phyloP scores from a whole-genome alignment of 2,113 vertebrate species.

The Ursus arctos region DNA sequence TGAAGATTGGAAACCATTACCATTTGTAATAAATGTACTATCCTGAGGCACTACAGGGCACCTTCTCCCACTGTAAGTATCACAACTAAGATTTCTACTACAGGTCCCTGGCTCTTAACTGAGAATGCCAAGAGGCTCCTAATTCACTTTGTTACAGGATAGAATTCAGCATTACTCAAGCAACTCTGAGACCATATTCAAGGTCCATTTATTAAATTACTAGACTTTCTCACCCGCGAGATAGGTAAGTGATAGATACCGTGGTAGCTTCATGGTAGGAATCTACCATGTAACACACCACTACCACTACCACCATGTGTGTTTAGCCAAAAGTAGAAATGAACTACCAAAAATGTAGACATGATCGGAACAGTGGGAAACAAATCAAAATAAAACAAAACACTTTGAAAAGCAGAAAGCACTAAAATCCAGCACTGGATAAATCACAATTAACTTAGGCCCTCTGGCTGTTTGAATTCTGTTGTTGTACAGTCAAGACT shows the following conservation, averaged over 20 bases:
- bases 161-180: background rate
- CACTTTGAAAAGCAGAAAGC: constrained; percentile 30
- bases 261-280: background rate
- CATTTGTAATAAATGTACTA: background rate
- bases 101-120: background rate
- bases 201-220: background rate
- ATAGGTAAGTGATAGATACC: background rate
- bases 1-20: background rate
- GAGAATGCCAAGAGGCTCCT: background rate
- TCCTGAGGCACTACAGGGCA: background rate
- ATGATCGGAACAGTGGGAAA: background rate
- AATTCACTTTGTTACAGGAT: background rate
- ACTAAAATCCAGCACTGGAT: background rate
- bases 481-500: constrained; percentile 32
- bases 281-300: rapidly evolving
- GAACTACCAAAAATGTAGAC: constrained; percentile 24
- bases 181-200: background rate
- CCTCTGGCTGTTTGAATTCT: constrained; percentile 36
- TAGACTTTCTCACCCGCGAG: background rate
- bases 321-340: background rate
- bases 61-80: background rate
- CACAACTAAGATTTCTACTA: background rate
- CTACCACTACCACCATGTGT: too few relatives aligned
- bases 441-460: constrained; percentile 66
- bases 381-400: constrained; percentile 46